Evolutionary conservation across 92 coral and sea anemone genomes (phyloP).

Genomic region (Diadumene lineata): DNA sequence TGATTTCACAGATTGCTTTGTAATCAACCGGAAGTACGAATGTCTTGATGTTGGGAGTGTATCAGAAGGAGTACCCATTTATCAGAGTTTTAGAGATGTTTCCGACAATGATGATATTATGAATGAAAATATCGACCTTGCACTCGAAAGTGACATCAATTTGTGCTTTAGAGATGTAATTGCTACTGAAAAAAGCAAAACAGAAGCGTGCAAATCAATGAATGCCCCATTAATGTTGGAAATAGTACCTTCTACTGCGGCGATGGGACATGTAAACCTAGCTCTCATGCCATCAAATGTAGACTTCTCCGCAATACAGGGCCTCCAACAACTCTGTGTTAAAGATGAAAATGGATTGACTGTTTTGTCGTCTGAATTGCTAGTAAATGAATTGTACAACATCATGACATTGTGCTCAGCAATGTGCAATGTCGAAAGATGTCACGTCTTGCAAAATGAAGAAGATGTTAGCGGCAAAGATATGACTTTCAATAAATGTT

Average conservation of each 20-base stretch:
- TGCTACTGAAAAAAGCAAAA: conserved; percentile 37
- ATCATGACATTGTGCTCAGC: conserved; percentile 41
- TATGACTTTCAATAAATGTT: conserved; percentile 1
- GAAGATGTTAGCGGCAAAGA: conserved; percentile 4
- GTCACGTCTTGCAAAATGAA: conserved; percentile 16
- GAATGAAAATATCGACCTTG: conserved; percentile 6
- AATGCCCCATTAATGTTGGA: conserved; percentile 18
- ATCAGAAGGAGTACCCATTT: conserved; percentile 44
- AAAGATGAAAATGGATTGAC: conserved; percentile 10
- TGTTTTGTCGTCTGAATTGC: conserved; percentile 41
- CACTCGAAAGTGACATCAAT: conserved; percentile 52
- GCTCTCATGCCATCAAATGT: conserved; percentile 26
- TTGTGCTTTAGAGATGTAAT: conserved; percentile 49
- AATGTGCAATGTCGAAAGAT: conserved; percentile 33
- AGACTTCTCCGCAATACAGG: conserved; percentile 23
- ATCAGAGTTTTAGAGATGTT: conserved; percentile 32
- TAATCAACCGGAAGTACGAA: conserved; percentile 30
- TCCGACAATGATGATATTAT: neutral
- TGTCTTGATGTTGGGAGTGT: conserved; percentile 38
- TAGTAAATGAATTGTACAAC: conserved; percentile 47
- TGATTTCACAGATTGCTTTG: conserved; percentile 38
- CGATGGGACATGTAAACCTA: conserved; percentile 31
- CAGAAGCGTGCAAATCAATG: neutral
- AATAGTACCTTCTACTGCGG: conserved; percentile 24
- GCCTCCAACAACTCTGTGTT: conserved; percentile 32